A percentile compares a stretch with the other conserved stretches of the same genome.
These are phyloP conservation scores for Mormoops blainvillei DNA, from an alignment of 2,113 vertebrate genomes.

Conservation along the genomic window DNA sequence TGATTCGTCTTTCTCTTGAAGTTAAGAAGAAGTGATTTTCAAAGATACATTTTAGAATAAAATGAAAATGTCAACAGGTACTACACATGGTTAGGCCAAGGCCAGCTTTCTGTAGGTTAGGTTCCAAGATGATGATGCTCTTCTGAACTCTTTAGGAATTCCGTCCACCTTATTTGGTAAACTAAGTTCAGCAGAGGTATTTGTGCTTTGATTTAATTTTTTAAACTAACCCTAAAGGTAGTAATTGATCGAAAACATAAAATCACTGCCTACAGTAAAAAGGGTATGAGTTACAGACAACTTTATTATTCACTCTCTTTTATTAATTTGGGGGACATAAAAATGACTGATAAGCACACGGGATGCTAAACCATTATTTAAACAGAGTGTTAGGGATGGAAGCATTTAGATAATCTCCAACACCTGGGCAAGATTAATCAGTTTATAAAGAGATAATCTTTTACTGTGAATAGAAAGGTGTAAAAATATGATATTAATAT, in stretches of 20 bases:
- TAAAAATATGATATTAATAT: background rate
- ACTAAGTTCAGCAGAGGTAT: background rate
- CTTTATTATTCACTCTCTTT: background rate
- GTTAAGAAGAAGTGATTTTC: background rate
- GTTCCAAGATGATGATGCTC: background rate
- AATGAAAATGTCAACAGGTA: background rate
- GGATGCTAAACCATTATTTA: background rate
- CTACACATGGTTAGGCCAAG: fast-evolving
- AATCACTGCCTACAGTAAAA: background rate
- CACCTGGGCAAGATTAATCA: background rate
- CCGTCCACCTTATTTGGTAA: background rate
- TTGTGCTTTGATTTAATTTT: background rate
- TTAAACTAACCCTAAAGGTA: background rate
- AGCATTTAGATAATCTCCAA: background rate
- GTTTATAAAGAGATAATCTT: background rate
- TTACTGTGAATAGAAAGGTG: background rate
- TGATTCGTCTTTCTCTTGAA: background rate
- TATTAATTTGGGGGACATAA: background rate
- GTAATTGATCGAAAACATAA: background rate
- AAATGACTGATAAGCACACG: background rate
- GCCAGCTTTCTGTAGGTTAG: background rate
- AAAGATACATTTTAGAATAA: background rate
- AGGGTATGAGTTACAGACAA: background rate
- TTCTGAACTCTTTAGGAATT: background rate
- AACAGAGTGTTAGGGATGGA: background rate